Evolutionary conservation across 1,140 invertebrate species (phyloP).

Genomic region (Bombus sibiricus): DNA sequence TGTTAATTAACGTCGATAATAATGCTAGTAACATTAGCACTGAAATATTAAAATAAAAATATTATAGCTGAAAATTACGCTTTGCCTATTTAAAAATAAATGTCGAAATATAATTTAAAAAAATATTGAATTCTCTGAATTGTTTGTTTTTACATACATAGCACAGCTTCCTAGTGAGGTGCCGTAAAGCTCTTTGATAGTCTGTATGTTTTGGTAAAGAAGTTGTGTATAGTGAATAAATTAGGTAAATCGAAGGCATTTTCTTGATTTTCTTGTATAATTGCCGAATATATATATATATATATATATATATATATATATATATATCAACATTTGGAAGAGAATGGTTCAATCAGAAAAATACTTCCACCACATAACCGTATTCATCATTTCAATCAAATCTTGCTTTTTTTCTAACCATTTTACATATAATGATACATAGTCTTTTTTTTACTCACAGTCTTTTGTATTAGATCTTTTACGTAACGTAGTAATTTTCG

Average conservation of each 20-base stretch:
- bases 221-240: not conserved
- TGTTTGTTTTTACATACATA: not conserved
- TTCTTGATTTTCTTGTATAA: not conserved
- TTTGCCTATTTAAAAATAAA: not conserved
- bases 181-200: not conserved
- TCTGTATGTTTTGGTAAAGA: not conserved
- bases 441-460: not conserved
- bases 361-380: not conserved
- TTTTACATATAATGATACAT: no score
- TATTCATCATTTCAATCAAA: not conserved
- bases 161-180: not conserved
- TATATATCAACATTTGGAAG: not conserved
- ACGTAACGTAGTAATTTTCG: slow-evolving; percentile 16
- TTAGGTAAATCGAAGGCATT: not conserved
- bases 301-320: no score
- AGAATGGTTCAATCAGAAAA: not conserved
- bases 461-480: not conserved
- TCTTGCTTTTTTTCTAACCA: not conserved
- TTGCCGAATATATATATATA: no score
- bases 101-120: not conserved
- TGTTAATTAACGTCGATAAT: not conserved
- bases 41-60: not conserved
- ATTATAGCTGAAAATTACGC: not conserved
- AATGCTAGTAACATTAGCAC: not conserved
- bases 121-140: not conserved